Evolutionary conservation across 1,140 invertebrate genomes (phyloP).

Genomic region (Ips typographus): DNA sequence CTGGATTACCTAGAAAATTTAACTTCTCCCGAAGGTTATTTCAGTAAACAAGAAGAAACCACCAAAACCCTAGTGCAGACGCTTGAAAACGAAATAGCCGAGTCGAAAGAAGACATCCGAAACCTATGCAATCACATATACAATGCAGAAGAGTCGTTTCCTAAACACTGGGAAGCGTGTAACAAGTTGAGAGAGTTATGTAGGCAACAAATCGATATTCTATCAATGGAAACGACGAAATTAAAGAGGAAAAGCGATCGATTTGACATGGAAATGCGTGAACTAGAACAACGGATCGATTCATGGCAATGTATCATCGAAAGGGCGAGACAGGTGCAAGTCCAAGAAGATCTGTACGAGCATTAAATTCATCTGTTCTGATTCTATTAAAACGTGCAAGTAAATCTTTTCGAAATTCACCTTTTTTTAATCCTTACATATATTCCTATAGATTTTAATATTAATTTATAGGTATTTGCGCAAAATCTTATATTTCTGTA

Average conservation of each 20-base stretch:
- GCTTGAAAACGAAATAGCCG: slow-evolving; percentile 28
- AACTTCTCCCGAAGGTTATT: slow-evolving; percentile 5
- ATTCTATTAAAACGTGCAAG: not conserved
- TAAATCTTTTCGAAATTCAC: no score
- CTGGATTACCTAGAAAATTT: no score
- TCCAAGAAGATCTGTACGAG: slow-evolving; percentile 14
- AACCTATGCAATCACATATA: slow-evolving; percentile 18
- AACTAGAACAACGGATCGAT: slow-evolving; percentile 22
- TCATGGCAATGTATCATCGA: slow-evolving; percentile 31
- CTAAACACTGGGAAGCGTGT: slow-evolving; percentile 16
- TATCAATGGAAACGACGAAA: slow-evolving; percentile 17
- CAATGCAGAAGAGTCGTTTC: slow-evolving; percentile 27
- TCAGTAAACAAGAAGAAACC: slow-evolving; percentile 22
- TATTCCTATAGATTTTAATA: no score
- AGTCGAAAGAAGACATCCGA: slow-evolving; percentile 25
- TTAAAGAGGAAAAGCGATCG: slow-evolving; percentile 24
- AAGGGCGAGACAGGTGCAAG: slow-evolving; percentile 19
- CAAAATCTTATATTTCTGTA: no score
- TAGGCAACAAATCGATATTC: slow-evolving; percentile 18
- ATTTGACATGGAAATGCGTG: slow-evolving; percentile 22
- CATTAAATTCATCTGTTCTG: slow-evolving; percentile 6
- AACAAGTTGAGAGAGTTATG: slow-evolving; percentile 15
- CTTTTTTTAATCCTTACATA: no score
- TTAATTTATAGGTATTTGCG: no score
- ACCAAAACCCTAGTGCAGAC: slow-evolving; percentile 20